Conservation (phyloP, 2,797 vertebrate species). For the Peromyscus eremicus region DNA sequence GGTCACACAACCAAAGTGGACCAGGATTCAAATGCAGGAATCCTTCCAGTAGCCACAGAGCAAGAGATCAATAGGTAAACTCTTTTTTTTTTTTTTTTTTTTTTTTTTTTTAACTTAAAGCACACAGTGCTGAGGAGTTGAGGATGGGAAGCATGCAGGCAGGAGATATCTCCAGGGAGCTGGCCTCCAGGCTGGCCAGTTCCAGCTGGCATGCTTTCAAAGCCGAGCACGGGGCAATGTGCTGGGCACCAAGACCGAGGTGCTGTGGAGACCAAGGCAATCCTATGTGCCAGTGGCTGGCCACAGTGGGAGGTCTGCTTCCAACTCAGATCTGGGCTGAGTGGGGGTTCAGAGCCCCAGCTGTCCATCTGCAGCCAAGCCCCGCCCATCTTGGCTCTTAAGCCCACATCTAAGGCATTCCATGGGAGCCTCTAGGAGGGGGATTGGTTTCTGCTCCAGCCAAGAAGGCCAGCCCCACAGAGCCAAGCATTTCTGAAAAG, state of each 20-base stretch:
- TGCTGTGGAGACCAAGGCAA: neutral
- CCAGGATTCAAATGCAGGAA: neutral
- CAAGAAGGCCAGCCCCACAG: constrained; percentile 44
- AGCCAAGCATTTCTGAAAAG: neutral
- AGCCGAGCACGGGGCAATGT: neutral
- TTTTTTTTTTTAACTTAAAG: neutral
- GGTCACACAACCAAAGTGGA: neutral
- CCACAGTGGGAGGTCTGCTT: neutral
- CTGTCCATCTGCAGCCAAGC: neutral
- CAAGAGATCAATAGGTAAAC: neutral
- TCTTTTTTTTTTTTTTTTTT: neutral
- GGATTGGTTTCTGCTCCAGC: neutral
- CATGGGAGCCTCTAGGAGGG: neutral
- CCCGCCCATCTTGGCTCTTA: neutral
- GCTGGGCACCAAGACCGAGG: neutral
- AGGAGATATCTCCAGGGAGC: neutral
- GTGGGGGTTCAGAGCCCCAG: neutral
- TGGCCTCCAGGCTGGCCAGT: neutral
- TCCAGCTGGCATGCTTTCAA: neutral
- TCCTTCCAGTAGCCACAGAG: neutral
- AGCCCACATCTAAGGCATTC: neutral
- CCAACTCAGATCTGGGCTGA: neutral
- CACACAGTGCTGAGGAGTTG: neutral
- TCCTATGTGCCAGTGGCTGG: neutral
- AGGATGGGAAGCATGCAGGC: neutral